A percentile compares a stretch with the other conserved stretches of the same genome.
Conservation (phyloP, 2,888 invertebrate species). For the Meiosimyza decipiens region DNA sequence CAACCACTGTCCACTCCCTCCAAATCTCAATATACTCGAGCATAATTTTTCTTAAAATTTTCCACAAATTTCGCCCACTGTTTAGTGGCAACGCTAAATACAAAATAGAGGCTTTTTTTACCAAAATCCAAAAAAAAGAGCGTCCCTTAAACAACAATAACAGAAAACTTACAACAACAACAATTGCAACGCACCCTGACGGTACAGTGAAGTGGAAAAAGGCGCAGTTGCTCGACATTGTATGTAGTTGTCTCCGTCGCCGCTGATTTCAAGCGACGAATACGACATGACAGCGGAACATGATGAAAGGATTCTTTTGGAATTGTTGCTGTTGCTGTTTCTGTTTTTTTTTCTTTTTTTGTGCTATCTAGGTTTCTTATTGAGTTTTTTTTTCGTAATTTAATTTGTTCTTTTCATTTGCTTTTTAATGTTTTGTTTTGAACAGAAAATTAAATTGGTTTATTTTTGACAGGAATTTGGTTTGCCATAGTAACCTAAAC, state of each 20-base stretch:
- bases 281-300: conserved; percentile 56
- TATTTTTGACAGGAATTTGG: not conserved
- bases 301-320: conserved; percentile 52
- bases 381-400: not conserved
- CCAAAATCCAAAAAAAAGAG: not conserved
- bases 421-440: not conserved
- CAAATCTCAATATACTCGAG: no score
- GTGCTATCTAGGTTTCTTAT: not conserved
- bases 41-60: no score
- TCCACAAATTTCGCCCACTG: no score
- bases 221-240: not conserved
- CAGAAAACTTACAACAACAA: not conserved
- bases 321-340: not conserved
- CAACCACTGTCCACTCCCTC: no score
- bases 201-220: not conserved
- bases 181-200: not conserved
- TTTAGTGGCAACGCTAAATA: no score
- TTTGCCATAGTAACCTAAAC: no score
- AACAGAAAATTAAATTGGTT: not conserved
- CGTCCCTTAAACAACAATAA: not conserved
- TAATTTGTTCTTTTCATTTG: not conserved
- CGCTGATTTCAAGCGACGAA: conserved; percentile 45
- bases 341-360: not conserved
- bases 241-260: not conserved
- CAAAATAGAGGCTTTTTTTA: no score